These are phyloP conservation scores for Hesperia comma DNA, from an alignment of 2,888 invertebrate genomes.

Conservation along the genomic window DNA sequence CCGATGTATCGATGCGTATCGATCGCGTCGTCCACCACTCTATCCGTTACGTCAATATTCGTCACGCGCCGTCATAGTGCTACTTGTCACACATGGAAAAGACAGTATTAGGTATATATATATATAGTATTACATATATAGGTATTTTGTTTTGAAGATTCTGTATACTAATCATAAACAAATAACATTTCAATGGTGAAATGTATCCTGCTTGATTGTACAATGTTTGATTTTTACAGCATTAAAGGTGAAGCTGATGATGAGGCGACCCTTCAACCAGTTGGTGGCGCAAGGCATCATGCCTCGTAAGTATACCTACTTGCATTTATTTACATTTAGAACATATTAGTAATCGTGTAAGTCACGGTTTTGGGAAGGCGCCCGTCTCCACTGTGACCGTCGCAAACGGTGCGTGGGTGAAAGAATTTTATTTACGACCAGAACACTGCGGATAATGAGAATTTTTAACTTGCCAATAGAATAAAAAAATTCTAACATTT, in stretches of 20 bases:
- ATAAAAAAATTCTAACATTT: conserved; percentile 46
- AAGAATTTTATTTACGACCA: conserved; percentile 71
- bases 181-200: too few relatives aligned
- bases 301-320: conserved; percentile 92
- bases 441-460: conserved; percentile 62
- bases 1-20: conserved; percentile 64
- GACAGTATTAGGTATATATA: conserved; percentile 15
- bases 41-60: conserved; percentile 67
- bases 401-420: conserved; percentile 60
- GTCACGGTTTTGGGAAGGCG: conserved; percentile 48
- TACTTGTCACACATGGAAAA: conserved; percentile 51
- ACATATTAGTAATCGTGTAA: conserved; percentile 50
- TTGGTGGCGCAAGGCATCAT: conserved; percentile 99
- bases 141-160: neutral
- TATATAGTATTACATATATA: neutral
- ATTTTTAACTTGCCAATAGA: conserved; percentile 55
- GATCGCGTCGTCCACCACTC: conserved; percentile 59
- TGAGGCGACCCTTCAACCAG: conserved; percentile 96
- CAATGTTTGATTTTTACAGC: conserved; percentile 86
- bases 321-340: conserved; percentile 17
- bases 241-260: conserved; percentile 97
- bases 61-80: conserved; percentile 70
- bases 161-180: too few relatives aligned
- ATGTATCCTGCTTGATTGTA: neutral
- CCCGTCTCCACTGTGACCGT: conserved; percentile 48